Evolutionary conservation across 2,113 vertebrate species (phyloP).

Genomic region (Hippocampus abdominalis): DNA sequence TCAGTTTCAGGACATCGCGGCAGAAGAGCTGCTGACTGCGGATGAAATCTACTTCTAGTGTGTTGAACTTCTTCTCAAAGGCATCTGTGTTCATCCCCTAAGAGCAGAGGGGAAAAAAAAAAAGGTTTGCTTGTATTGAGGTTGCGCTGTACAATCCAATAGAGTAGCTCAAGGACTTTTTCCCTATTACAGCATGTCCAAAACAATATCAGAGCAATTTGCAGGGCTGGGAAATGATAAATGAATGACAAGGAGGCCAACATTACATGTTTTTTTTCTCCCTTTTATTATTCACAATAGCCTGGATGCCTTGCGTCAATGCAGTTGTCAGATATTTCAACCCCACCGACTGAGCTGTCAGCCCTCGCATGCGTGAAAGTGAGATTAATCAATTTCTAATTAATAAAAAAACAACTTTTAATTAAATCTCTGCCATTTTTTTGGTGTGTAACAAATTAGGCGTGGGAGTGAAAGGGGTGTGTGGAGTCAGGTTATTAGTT

Average conservation of each 20-base stretch:
- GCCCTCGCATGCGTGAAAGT: conserved; percentile 40
- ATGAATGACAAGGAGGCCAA: conserved; percentile 32
- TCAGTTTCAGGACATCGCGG: conserved; percentile 83
- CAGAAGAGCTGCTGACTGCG: conserved; percentile 87
- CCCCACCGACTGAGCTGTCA: conserved; percentile 31
- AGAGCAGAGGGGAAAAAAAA: conserved; percentile 48
- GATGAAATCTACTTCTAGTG: conserved; percentile 84
- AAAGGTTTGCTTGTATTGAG: conserved; percentile 27
- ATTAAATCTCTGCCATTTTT: conserved; percentile 67
- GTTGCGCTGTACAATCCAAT: conserved; percentile 13
- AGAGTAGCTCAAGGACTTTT: conserved; percentile 31
- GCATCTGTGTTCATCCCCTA: conserved; percentile 83
- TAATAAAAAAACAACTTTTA: conserved; percentile 67
- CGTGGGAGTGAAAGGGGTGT: conserved; percentile 50
- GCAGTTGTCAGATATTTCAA: conserved; percentile 51
- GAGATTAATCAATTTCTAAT: conserved; percentile 70
- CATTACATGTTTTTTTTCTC: conserved; percentile 13
- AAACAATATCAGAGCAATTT: conserved; percentile 39
- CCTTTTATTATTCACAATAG: conserved; percentile 42
- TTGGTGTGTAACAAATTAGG: conserved; percentile 65
- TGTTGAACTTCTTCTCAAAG: conserved; percentile 96
- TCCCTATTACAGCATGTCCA: conserved; percentile 16
- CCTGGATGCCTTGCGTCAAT: conserved; percentile 41
- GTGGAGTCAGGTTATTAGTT: conserved; percentile 72
- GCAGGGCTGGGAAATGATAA: conserved; percentile 44